Evolutionary conservation across 2,113 vertebrate genomes (phyloP).

Genomic region (Poeciliopsis turrubarensis): DNA sequence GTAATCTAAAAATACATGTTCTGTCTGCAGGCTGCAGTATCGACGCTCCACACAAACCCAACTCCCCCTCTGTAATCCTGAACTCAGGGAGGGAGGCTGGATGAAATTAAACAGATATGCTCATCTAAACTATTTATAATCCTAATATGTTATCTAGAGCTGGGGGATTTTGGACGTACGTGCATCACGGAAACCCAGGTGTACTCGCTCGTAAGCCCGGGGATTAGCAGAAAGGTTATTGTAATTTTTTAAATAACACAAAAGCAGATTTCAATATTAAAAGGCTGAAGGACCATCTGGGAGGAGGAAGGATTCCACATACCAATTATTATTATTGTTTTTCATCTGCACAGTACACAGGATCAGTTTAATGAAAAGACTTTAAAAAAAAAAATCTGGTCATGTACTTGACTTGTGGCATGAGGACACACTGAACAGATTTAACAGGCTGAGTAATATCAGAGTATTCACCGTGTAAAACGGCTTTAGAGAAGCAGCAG

Average conservation of each 20-base stretch:
- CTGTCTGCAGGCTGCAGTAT: constrained; percentile 50
- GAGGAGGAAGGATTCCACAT: constrained; percentile 47
- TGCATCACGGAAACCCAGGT: constrained; percentile 84
- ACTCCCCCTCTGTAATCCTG: constrained; percentile 86
- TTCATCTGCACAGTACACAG: constrained; percentile 52
- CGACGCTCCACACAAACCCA: constrained; percentile 77
- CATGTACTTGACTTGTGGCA: constrained; percentile 27
- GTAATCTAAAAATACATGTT: constrained; percentile 44
- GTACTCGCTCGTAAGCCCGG: constrained; percentile 86
- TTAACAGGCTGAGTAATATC: constrained; percentile 31
- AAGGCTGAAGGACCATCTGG: constrained; percentile 79
- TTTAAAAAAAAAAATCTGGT: constrained; percentile 42
- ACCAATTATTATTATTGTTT: constrained; percentile 74
- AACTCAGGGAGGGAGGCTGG: constrained; percentile 69
- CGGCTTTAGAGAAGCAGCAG: constrained; percentile 2
- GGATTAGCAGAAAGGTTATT: constrained; percentile 87
- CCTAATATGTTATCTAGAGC: constrained; percentile 85
- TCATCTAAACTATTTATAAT: constrained; percentile 88
- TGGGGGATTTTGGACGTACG: constrained; percentile 79
- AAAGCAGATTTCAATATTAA: constrained; percentile 92
- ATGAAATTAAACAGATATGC: constrained; percentile 84
- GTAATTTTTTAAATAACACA: constrained; percentile 87
- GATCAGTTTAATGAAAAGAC: constrained; percentile 52
- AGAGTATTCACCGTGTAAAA: constrained; percentile 15
- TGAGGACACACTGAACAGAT: constrained; percentile 57